Base-by-base conservation (phyloP, 2,888 invertebrate species). In the Theretra japonica region DNA sequence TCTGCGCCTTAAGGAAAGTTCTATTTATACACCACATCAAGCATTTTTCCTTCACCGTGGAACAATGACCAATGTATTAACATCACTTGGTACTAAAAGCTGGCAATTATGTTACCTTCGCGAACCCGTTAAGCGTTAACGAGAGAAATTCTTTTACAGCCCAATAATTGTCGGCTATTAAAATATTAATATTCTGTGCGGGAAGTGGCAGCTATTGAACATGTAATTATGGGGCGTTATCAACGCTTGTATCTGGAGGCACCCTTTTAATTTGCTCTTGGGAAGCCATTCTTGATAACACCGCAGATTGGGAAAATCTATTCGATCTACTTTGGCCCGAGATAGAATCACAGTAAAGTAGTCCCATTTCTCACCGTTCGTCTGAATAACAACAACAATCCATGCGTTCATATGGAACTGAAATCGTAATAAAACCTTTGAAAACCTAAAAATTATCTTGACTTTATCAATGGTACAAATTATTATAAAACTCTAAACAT, bases 111-210 rank as follows among this genome's bases (percentile, higher is more conserved):
- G 41, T 58, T 58, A 41, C 21, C 69, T 58, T 33, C 58, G 69
- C 56, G 56, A 70, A 58, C 69, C 58, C 58, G 69, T 70, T 73
- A 69, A 72, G 57, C 69, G 71, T 73, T 80, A 80, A 83, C 79
- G 81, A 82, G 82, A 75, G 80, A 83, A 82, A 82, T 79, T 75
- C 76, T 75, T 75, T 79, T 79, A 70, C 77, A 69, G 74, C 75
- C 41, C 74, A 77, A 76, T 82, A 79, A 81, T 77, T 76, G 77
- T 73, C n/a, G 73, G 70, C 72, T 79, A 83, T 82, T 79, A 78
- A 80, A 65, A 65, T 65, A 65, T 65, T 65, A 65, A 80, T 82
- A 80, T 75, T 75, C 71, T 69, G 73, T 77, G 73, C 74, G 80
- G 81, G 82, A 82, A 80, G 79, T 75, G 59, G 74, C 76, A 76